Conservation (phyloP, 2,888 invertebrate genomes). For the Polylopha cassiicola region DNA sequence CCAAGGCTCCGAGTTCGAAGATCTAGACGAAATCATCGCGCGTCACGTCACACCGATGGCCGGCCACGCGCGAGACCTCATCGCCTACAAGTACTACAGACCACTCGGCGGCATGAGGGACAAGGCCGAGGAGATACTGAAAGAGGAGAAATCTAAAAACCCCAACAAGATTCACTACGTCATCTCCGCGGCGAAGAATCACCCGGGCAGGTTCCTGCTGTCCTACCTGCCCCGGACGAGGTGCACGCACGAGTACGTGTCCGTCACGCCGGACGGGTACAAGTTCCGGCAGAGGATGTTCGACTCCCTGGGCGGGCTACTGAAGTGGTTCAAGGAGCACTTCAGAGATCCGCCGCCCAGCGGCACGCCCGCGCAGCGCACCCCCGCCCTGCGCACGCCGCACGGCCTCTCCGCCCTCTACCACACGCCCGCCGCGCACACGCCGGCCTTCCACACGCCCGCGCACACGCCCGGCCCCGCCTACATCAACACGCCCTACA, state of each 20-base stretch:
- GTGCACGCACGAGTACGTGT: constrained; percentile 93
- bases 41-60: constrained; percentile 98
- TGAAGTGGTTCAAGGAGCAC: constrained; percentile 99
- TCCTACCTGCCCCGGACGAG: constrained; percentile 93
- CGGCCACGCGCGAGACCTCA: constrained; percentile 91
- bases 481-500: constrained; percentile 91
- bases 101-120: constrained; percentile 88
- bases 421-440: constrained; percentile 78
- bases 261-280: constrained; percentile 94
- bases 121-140: constrained; percentile 90
- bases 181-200: constrained; percentile 88
- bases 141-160: constrained; percentile 93
- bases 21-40: constrained; percentile 99
- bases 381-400: constrained; percentile 84
- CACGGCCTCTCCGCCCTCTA: constrained; percentile 68
- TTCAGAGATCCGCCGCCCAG: constrained; percentile 93
- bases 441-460: constrained; percentile 83
- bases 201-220: constrained; percentile 94
- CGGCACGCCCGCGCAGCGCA: constrained; percentile 82
- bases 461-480: constrained; percentile 79
- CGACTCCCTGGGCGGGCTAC: constrained; percentile 83
- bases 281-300: constrained; percentile 93
- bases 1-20: constrained; percentile 95
- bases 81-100: constrained; percentile 94
- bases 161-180: constrained; percentile 93